Evolutionary conservation across 2,797 vertebrate genomes (phyloP).

Genomic region (Pseudochromis fuscus): DNA sequence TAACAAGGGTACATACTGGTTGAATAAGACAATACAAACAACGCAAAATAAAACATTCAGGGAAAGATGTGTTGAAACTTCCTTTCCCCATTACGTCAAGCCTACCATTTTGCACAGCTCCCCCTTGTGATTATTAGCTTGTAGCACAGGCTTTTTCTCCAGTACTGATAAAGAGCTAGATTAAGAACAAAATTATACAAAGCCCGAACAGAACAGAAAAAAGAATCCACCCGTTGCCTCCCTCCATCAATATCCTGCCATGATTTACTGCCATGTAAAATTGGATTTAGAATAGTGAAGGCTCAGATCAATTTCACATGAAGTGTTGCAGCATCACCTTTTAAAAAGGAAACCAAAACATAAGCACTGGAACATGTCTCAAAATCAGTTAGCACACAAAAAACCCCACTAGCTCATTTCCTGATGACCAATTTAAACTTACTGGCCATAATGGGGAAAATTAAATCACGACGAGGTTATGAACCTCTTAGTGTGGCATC

Average conservation of each 20-base stretch:
- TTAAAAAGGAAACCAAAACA: slow-evolving; percentile 30
- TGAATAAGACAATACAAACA: slow-evolving; percentile 70
- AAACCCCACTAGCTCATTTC: too few relatives aligned
- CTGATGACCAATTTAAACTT: slow-evolving; percentile 14
- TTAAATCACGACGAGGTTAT: not conserved
- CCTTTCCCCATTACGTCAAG: slow-evolving; percentile 55
- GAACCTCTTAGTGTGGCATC: slow-evolving; percentile 5
- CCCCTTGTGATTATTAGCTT: slow-evolving; percentile 71
- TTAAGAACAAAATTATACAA: slow-evolving; percentile 38
- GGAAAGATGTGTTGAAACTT: slow-evolving; percentile 56
- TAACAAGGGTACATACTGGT: slow-evolving; percentile 66
- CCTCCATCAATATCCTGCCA: slow-evolving; percentile 14
- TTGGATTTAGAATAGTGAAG: slow-evolving; percentile 12
- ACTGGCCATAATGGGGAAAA: not conserved
- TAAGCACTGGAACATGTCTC: slow-evolving; percentile 11
- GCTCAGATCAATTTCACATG: slow-evolving; percentile 16
- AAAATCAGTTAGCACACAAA: not conserved
- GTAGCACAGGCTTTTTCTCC: slow-evolving; percentile 52
- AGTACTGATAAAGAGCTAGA: slow-evolving; percentile 37
- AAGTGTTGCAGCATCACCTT: slow-evolving; percentile 15
- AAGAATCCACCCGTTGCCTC: slow-evolving; percentile 2
- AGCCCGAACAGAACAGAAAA: not conserved
- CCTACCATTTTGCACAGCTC: slow-evolving; percentile 67
- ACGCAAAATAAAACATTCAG: slow-evolving; percentile 66
- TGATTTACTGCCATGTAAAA: slow-evolving; percentile 26